These are phyloP conservation scores for Hepsetus odoe DNA, from an alignment of 2,113 vertebrate genomes.

Conservation along the genomic window DNA sequence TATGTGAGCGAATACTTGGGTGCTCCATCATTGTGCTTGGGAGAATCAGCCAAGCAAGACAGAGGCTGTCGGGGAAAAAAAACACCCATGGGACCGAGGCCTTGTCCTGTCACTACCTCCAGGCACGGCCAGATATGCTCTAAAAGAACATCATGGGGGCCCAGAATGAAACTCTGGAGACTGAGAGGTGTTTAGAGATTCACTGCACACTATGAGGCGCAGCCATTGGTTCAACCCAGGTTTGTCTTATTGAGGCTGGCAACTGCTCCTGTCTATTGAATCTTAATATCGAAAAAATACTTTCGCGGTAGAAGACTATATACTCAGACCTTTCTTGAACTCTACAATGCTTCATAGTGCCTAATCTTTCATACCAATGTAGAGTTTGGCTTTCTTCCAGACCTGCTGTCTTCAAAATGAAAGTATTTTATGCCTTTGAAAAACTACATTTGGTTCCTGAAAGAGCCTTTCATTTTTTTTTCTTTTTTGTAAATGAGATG, in stretches of 20 bases:
- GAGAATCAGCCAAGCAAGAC: slow-evolving; percentile 63
- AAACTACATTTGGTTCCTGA: not conserved
- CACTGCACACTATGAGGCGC: slow-evolving; percentile 55
- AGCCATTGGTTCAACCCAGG: slow-evolving; percentile 63
- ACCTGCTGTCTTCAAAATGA: not conserved
- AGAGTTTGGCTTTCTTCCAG: slow-evolving; percentile 11
- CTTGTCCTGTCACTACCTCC: slow-evolving; percentile 62
- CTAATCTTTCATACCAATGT: slow-evolving; percentile 31
- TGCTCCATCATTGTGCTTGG: slow-evolving; percentile 66
- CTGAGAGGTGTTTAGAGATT: slow-evolving; percentile 55
- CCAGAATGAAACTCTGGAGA: slow-evolving; percentile 60
- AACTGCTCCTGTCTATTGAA: slow-evolving; percentile 22
- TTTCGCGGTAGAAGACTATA: not conserved
- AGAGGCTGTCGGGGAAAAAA: slow-evolving; percentile 50
- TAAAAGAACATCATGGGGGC: slow-evolving; percentile 71
- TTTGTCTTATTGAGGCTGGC: slow-evolving; percentile 42
- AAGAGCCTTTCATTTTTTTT: not conserved
- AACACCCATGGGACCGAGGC: slow-evolving; percentile 61
- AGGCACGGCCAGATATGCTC: slow-evolving; percentile 65
- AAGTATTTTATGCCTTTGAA: not conserved
- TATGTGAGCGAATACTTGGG: slow-evolving; percentile 61
- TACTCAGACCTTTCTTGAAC: slow-evolving; percentile 33
- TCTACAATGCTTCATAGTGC: not conserved
- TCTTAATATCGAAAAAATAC: slow-evolving; percentile 22
- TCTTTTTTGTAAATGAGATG: too few relatives aligned